Base-by-base conservation (phyloP, 1,140 invertebrate species). In the Meloidogyne exigua region DNA sequence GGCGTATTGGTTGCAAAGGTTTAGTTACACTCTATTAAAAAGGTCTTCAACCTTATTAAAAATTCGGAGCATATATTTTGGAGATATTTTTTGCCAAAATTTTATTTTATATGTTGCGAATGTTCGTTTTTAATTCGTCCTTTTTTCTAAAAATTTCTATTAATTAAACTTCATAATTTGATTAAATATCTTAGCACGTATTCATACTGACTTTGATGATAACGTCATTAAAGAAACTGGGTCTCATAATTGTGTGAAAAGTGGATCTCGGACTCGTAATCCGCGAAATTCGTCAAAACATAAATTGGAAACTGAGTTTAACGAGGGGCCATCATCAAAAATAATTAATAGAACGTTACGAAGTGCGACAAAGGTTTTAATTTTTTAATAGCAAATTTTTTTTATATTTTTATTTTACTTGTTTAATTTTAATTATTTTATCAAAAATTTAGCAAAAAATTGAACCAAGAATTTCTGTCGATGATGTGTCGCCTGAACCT, bases 161-260 rank as follows among this genome's bases (percentile, higher is more conserved):
- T n/a, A n/a, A n/a, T n/a, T n/a, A n/a, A n/a, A n/a, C n/a, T n/a
- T n/a, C n/a, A n/a, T n/a, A n/a, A n/a, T n/a, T 36, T 36, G 13
- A 9, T 69, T 69, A 28, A 11, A 12, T 13, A 13, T 21, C 21
- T 71, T n/a, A 44, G 44, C 62, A 32, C 15, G 62, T 44, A 26
- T 71, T 44, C 62, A 57, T 44, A 28, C 68, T 18, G 42, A 70
- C 15, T 18, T 69, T 13, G 23, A 69, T 44, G 39, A 69, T 44
- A 10, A 32, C 12, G 4, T 70, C 42, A 44, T 44, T 28, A 71
- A 71, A 62, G 69, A 1, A 44, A 28, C 39, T 18, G 44, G 13
- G 15, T 21, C 15, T 57, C 69, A 25, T 15, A 71, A 7, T 26
- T 42, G 13, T 15, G 28, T 21, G 18, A 71, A 25, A 21, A 5